Conservation (phyloP, 2,113 vertebrate genomes). For the Cochlearius cochlearius region DNA sequence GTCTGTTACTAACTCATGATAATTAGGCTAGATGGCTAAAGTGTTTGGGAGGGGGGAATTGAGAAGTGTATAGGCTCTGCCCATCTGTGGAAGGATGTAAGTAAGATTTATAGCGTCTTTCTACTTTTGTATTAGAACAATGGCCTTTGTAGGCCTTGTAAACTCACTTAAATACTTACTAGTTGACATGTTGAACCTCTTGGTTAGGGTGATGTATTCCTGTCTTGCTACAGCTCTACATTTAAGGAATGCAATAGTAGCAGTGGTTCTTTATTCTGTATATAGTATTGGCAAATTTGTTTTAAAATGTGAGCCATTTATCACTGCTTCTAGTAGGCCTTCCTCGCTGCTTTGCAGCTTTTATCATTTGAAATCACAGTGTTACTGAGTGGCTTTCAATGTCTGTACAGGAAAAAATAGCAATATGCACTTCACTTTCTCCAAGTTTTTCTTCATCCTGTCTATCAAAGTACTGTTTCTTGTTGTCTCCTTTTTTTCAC, state of each 20-base stretch:
- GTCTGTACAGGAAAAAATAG: neutral
- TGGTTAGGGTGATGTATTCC: neutral
- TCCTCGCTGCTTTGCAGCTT: neutral
- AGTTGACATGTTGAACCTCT: neutral
- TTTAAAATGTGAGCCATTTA: neutral
- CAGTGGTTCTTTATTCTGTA: neutral
- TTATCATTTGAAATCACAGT: neutral
- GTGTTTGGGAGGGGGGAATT: neutral
- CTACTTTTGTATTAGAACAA: neutral
- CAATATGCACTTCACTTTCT: neutral
- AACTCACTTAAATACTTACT: neutral
- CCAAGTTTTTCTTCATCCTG: neutral
- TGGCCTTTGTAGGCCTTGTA: neutral
- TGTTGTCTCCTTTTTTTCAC: conserved; percentile 5
- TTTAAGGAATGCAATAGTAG: neutral
- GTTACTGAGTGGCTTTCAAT: conserved; percentile 18
- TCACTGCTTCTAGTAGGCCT: neutral
- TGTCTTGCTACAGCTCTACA: neutral
- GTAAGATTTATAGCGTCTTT: neutral
- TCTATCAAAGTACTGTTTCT: conserved; percentile 36
- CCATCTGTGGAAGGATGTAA: neutral
- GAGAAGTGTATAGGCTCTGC: neutral
- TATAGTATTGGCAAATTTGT: neutral
- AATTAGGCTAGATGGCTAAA: neutral
- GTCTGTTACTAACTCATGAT: neutral